Evolutionary conservation across 2,113 vertebrate genomes (phyloP), one percentile per base, ranked within the genome.

Genomic region (Psophia crepitans): DNA sequence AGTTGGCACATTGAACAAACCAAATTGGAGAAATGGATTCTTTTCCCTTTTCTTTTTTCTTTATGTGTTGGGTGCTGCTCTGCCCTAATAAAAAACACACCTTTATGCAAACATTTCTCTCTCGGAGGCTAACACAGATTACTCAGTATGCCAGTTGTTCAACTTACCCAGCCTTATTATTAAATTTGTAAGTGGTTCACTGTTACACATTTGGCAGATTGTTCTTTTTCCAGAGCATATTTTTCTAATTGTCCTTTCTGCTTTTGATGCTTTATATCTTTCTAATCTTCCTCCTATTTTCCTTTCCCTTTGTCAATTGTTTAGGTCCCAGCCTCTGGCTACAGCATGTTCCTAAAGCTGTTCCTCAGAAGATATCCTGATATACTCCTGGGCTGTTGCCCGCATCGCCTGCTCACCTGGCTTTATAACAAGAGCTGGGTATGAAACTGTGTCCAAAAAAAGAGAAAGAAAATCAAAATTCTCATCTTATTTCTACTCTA

Each of bases 221-320:
- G 11, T 91, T 49, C 46, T 66, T 95, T 90, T 93, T 91, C 92
- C 87, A 96, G 63, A 87, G 35, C 76, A 57, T 57, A 66, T 83
- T 95, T 93, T 89, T 93, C 65, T 69, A 81, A 75, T 82, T 5
- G 1, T 32, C 28, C 27, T 94, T 76, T 92, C 41, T 94, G 41
- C 21, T 54, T 87, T 74, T 66, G 51, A 87, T 70, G 73, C 80
- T 90, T 75, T 43, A 9, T 87, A 93, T 81, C 75, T 89, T 80
- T 89, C 54, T 73, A 79, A 88, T 94, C 71, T 79, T 64, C 63
- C 64, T 70, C 48, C 66, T 83, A 26, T 89, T 85, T 87, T 83
- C 66, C 64, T 65, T 76, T 88, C 35, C 71, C 58, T 93, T 80
- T 91, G 73, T 92, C 89, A 81, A 15, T 32, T 41, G 21, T 60